Percentiles rank a stretch among this genome's conserved stretches.
Conservation (phyloP, 2,888 invertebrate species). For the Protophormia terraenovae region DNA sequence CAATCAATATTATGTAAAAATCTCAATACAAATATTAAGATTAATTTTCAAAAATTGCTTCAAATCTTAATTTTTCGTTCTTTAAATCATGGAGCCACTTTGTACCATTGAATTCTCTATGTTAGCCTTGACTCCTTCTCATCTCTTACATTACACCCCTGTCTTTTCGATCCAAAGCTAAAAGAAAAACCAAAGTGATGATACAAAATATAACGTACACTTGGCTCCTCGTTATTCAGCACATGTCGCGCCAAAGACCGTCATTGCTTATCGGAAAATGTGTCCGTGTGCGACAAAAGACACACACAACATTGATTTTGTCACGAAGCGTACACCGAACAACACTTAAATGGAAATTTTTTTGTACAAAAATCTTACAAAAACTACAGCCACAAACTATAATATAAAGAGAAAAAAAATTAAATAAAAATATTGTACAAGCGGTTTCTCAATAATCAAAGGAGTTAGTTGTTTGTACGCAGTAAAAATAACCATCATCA, state of each 20-base stretch:
- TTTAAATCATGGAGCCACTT: no score
- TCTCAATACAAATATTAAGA: no score
- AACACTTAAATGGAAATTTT: slow-evolving; percentile 69
- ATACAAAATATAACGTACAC: slow-evolving; percentile 60
- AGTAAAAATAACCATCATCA: slow-evolving; percentile 57
- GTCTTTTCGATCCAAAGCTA: neutral
- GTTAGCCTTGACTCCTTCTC: no score
- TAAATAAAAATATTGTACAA: slow-evolving; percentile 27
- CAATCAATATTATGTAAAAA: no score
- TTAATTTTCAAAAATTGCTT: neutral
- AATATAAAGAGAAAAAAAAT: neutral
- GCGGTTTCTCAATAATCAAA: slow-evolving; percentile 64
- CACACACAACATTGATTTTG: slow-evolving; percentile 75
- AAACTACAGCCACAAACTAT: slow-evolving; percentile 13
- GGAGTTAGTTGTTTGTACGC: slow-evolving; percentile 61
- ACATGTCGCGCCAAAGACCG: slow-evolving; percentile 66
- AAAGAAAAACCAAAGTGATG: slow-evolving; percentile 18
- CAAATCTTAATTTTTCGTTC: neutral
- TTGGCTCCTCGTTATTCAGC: slow-evolving; percentile 66
- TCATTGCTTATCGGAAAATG: slow-evolving; percentile 64
- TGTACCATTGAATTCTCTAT: no score
- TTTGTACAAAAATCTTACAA: slow-evolving; percentile 8
- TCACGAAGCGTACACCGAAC: slow-evolving; percentile 69
- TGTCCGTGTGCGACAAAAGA: slow-evolving; percentile 70
- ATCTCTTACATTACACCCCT: neutral